phyloP scores from a whole-genome alignment of 2,888 invertebrate species.

The Oscheius myriophilus region DNA sequence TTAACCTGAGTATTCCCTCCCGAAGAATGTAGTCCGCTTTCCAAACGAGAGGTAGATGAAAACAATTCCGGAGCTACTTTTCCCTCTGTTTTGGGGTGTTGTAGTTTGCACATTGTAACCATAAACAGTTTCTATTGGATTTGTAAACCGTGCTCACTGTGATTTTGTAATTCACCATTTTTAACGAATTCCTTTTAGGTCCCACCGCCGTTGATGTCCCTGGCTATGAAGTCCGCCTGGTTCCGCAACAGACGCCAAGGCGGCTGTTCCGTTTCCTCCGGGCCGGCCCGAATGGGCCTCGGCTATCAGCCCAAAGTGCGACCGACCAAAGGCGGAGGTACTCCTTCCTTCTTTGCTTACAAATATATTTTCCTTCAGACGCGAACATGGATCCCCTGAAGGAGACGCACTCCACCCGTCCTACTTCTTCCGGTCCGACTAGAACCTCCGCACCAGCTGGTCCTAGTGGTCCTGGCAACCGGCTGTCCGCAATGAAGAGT shows the following conservation, averaged over 20 bases:
- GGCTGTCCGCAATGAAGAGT: conserved; percentile 48
- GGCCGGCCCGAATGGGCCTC: conserved; percentile 41
- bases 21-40: too few relatives aligned
- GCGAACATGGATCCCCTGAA: conserved; percentile 46
- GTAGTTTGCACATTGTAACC: too few relatives aligned
- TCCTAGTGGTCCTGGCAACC: conserved; percentile 23
- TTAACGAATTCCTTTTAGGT: conserved; percentile 30
- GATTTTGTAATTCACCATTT: background rate
- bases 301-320: conserved; percentile 42
- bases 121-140: too few relatives aligned
- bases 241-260: conserved; percentile 43
- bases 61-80: too few relatives aligned
- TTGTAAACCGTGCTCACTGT: too few relatives aligned
- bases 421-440: conserved; percentile 21
- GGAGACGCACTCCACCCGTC: conserved; percentile 26
- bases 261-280: conserved; percentile 10
- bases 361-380: conserved; percentile 1
- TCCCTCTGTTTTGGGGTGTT: too few relatives aligned
- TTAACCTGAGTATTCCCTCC: too few relatives aligned
- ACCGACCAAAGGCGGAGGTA: conserved; percentile 13
- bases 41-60: too few relatives aligned
- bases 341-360: background rate
- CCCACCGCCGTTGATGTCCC: conserved; percentile 39
- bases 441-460: conserved; percentile 27
- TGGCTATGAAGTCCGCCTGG: conserved; percentile 52